phyloP scores from a whole-genome alignment of 2,888 invertebrate species.

The Empis livida region DNA sequence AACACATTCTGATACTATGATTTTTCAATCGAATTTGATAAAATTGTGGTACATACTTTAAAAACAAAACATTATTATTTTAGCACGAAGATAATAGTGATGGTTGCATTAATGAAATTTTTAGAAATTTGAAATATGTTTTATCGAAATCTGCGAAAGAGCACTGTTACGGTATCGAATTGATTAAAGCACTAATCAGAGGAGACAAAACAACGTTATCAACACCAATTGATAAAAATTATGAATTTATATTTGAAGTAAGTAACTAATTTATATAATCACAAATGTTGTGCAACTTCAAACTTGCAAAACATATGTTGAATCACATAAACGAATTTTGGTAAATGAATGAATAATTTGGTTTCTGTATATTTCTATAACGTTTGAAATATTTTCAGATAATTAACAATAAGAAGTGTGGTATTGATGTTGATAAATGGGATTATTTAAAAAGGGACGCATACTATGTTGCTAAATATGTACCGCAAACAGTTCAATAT shows the following conservation, averaged over 20 bases:
- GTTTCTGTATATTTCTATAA: too few relatives aligned
- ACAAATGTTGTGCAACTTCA: background rate
- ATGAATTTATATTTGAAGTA: conserved; percentile 27
- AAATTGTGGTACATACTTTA: conserved; percentile 7
- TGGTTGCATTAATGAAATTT: conserved; percentile 23
- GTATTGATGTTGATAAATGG: conserved; percentile 54
- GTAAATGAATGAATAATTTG: too few relatives aligned
- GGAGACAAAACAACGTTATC: conserved; percentile 17
- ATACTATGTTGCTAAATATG: conserved; percentile 17
- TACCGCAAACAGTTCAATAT: conserved; percentile 3
- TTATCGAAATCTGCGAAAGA: conserved; percentile 5
- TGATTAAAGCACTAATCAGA: conserved; percentile 26
- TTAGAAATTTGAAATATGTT: conserved; percentile 9
- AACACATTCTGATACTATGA: too few relatives aligned
- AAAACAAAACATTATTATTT: background rate
- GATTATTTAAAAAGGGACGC: conserved; percentile 52
- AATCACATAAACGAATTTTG: too few relatives aligned
- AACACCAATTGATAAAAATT: conserved; percentile 14
- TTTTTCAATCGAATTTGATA: too few relatives aligned
- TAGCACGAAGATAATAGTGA: conserved; percentile 25
- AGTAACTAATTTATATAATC: conserved; percentile 3
- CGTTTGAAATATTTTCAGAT: conserved; percentile 30
- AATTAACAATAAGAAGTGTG: conserved; percentile 43
- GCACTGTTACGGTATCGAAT: conserved; percentile 19
- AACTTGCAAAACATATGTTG: too few relatives aligned